Base-by-base conservation (phyloP, 2,113 vertebrate species). In the Ramphastos sulfuratus region DNA sequence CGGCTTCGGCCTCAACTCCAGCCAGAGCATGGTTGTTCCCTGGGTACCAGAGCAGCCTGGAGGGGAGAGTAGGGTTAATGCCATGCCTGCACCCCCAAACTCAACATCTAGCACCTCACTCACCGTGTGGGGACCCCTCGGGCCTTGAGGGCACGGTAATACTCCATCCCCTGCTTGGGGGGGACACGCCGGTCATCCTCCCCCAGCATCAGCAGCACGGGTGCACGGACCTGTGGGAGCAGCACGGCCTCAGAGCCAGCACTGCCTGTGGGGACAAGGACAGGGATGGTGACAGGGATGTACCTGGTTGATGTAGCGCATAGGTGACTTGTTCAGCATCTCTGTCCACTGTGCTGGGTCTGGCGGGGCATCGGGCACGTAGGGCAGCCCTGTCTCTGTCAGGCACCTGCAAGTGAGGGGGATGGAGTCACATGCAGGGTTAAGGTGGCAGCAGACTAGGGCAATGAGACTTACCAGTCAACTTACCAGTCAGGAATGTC, bases 401-500 rank as follows among this genome's bases (percentile, higher is more conserved):
- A 99, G 89, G 69, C 99, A 99, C 99, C 99, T 99, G 95, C 1
- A 12, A 64, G 85, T 87, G 6, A 61, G n/a, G 80, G 25, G 39
- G 24, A 30, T 0, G 2, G 30, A 12, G 24, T 15, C 13, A 6
- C 0, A 0, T 16, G 48, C 3, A 3, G 48, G 33, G 71, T 46
- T 0, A 0, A 8, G 31, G 54, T 1, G 2, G 24, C 1, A 7
- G 15, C 39, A 44, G 11, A 12, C 15, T 2, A 4, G 5, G 31
- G 5, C 1, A 1, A 42, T 3, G 6, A 17, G 27, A 93, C 97
- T 96, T 97, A 99, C 99, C 99, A 99, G 97, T 99, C 99, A 2
- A 93, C 97, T 96, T 97, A 99, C 99, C 99, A 99, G 97, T 99
- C 99, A 2, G 99, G 99, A 72, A 99, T 99, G 96, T 99, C 99